Base-by-base conservation (phyloP, 2,113 vertebrate species). In the Montifringilla adamsi region DNA sequence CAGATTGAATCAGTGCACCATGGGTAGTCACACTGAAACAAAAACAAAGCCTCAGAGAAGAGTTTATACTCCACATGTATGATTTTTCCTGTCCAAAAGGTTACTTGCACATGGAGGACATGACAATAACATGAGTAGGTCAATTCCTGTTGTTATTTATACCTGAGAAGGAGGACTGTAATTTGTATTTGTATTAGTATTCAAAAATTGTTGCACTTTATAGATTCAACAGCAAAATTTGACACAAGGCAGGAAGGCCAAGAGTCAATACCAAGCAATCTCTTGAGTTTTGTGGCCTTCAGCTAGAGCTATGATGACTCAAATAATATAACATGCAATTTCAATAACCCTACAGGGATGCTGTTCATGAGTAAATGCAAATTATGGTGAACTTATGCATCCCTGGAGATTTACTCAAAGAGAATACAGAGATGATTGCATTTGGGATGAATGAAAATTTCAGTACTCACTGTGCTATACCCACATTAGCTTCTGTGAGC, bases 361-460 rank as follows among this genome's bases (percentile, higher is more conserved):
- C 35, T 83, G 53, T 86, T 89, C 76, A 79, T 79, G 81, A 94
- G 59, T 62, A 91, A 89, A 90, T 56, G 62, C 58, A 96, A 85
- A 85, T 96, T 89, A 69, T 53, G 23, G 76, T 73, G 56, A 93
- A 59, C 11, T 91, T 72, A 76, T 30, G 86, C 68, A 82, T 69
- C 64, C 68, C 81, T 53, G 44, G 84, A 93, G 79, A 87, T 44
- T 89, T 79, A 87, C 41, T 76, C 31, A 31, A 84, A 96, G 41
- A 87, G 87, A 91, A 87, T 55, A 83, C 22, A 83, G 66, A 82
- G 41, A 94, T 87, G 37, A 91, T 87, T 95, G 94, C 94, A 81
- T 95, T 94, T 85, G 87, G 78, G 62, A 94, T 92, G 77, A 95
- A 94, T 79, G 93, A 82, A 91, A 82, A 70, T 91, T 90, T 50